Base-by-base conservation (phyloP, 2,797 vertebrate genomes). In the Todus mexicanus region DNA sequence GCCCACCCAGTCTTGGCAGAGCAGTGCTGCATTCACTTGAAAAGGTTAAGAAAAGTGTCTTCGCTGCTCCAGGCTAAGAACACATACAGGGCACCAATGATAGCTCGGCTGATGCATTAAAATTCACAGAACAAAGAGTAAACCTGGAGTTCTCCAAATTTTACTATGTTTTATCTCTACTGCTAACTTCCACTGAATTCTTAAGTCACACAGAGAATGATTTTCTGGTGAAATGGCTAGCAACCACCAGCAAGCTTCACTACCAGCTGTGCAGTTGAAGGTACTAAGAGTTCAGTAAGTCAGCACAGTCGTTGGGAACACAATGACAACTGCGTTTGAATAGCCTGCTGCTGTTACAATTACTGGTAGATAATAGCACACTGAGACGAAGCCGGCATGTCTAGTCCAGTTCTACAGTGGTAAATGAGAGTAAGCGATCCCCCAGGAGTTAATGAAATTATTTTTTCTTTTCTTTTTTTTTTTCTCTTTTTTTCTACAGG, bases 11-110 rank as follows among this genome's bases (percentile, higher is more conserved):
- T 9, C n/a, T 42, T 3, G 4, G 38, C 53, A 57, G 20, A 73
- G 61, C 1, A 2, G 26, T 31, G 27, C 35, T 17, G 42, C 22
- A 61, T 6, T 25, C 7, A 16, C 25, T 48, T 1, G 0, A 15
- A 71, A 60, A 61, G 33, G 23, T 71, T n/a, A 68, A 80, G 54
- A 11, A 20, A 79, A 80, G 12, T 9, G 6, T 37, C 27, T 40
- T 72, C 42, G 29, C 21, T 73, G 60, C 47, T 82, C 42, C 45
- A 40, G 51, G 48, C 43, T 45, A 60, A 40, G 22, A 69, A 19
- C 19, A 66, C 35, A 23, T 12, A 19, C 6, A 65, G 20, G 12
- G 18, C 37, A 35, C 18, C 14, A 31, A 61, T 9, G 26, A 59
- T 3, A 26, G 73, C 43, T 65, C 60, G 65, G 15, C 18, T 13